Conservation (phyloP, 2,797 vertebrate species). For the Falco novaeseelandiae region DNA sequence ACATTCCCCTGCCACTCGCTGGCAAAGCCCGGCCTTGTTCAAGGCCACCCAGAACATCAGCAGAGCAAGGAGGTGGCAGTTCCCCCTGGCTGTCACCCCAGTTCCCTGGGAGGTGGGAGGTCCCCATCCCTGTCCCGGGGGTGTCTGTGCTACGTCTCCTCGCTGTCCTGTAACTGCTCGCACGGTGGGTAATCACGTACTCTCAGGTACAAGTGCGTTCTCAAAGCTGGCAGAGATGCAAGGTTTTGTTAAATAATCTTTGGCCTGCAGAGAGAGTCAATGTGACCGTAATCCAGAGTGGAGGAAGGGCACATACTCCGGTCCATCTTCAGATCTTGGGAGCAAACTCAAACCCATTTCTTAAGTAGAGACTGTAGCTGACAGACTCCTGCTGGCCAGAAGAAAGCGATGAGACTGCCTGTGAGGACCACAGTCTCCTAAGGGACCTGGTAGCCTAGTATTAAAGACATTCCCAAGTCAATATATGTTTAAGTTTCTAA, state of each 20-base stretch:
- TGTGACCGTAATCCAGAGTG: not conserved
- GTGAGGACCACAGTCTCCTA: not conserved
- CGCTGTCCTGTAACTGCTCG: not conserved
- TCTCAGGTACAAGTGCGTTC: not conserved
- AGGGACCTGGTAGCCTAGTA: not conserved
- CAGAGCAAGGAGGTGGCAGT: fast-evolving
- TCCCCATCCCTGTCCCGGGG: not conserved
- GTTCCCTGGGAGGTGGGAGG: not conserved
- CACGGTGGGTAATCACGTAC: fast-evolving
- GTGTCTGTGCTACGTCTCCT: not conserved
- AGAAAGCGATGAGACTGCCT: not conserved
- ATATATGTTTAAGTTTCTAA: not conserved
- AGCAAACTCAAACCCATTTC: not conserved
- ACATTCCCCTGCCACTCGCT: not conserved
- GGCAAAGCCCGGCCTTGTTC: not conserved
- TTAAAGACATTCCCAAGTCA: not conserved
- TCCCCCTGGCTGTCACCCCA: fast-evolving
- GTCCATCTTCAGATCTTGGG: not conserved
- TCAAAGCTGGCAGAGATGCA: not conserved
- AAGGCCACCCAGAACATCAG: not conserved
- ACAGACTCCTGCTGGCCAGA: not conserved
- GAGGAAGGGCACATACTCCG: fast-evolving
- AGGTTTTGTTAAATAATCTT: not conserved
- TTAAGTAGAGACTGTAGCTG: not conserved
- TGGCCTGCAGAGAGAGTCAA: not conserved